Percentiles rank a stretch among this genome's conserved stretches.
Evolutionary conservation across 2,888 invertebrate species (phyloP).

Genomic region (Andrena fulva): DNA sequence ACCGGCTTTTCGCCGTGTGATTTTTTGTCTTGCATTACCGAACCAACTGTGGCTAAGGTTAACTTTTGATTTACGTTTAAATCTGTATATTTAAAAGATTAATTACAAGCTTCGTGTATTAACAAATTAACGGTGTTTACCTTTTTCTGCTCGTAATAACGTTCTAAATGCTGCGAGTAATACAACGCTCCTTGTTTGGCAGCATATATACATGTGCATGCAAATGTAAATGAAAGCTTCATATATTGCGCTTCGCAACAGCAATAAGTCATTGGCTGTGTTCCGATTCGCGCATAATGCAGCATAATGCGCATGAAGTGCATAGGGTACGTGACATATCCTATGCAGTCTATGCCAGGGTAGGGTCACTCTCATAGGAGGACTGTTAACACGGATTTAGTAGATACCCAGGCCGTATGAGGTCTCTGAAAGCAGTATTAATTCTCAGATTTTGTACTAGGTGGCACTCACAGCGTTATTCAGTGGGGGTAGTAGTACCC

Average conservation of each 20-base stretch:
- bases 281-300: too few species aligned
- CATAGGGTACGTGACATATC: too few species aligned
- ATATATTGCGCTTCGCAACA: not conserved
- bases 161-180: not conserved
- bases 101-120: not conserved
- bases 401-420: too few species aligned
- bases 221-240: too few species aligned
- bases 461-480: too few species aligned
- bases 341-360: too few species aligned
- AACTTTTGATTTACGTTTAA: not conserved
- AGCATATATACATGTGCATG: not conserved
- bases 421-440: too few species aligned
- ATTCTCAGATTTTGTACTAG: too few species aligned
- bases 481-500: too few species aligned
- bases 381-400: too few species aligned
- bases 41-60: conserved; percentile 1
- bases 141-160: conserved; percentile 3
- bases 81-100: not conserved
- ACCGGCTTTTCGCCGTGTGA: not conserved
- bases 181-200: not conserved
- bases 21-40: not conserved
- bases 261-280: not conserved
- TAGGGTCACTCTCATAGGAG: too few species aligned
- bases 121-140: conserved; percentile 11
- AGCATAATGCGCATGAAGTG: too few species aligned